Evolutionary conservation across 2,888 invertebrate species (phyloP), one percentile per base, ranked within the genome.

Genomic region (Sturmia bella): DNA sequence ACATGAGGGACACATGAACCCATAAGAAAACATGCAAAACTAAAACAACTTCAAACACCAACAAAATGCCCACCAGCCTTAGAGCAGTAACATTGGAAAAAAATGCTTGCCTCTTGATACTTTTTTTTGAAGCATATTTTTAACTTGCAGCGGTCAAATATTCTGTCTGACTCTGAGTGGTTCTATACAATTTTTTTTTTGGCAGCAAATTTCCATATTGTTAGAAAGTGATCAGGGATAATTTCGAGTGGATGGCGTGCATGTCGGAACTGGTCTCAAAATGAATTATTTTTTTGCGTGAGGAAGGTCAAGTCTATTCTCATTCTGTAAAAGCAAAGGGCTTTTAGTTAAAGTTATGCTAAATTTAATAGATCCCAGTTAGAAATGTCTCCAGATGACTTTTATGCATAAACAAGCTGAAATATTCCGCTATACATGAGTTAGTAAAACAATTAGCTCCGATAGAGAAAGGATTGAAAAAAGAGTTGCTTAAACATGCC

Each of bases 1-100:
- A 64, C 75, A 80, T 75, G 80, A 80, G 70, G 27, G 45, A 70
- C 52, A 75, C 41, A 75, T 75, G 80, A 80, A 59, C 27, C 57
- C 57, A 72, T 27, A 37, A 64, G 17, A 64, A 27, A 70, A 57
- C 19, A 9, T 6, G 9, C 32, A 32, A 7, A 32, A 7, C 32
- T 32, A 17, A 48, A 50, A 54, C 15, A 57, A 24, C 9, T 48
- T 7, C 4, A 64, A 64, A 45, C 37, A 37, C n/a, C 3, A 64
- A 66, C 15, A 59, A 21, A 39, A 24, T 41, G 17, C 39, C 27
- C 41, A 61, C 17, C 70, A 61, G 50, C 9, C 17, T 27, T 19
- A 52, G 41, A 63, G 45, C 64, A 32, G 32, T 13, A 54, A 54
- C 54, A 56, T 3, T 32, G 19, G 9, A 21, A 61, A 21, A 19